phyloP scores from a whole-genome alignment of 2,888 invertebrate genomes.

The Drosophila percnosoma region DNA sequence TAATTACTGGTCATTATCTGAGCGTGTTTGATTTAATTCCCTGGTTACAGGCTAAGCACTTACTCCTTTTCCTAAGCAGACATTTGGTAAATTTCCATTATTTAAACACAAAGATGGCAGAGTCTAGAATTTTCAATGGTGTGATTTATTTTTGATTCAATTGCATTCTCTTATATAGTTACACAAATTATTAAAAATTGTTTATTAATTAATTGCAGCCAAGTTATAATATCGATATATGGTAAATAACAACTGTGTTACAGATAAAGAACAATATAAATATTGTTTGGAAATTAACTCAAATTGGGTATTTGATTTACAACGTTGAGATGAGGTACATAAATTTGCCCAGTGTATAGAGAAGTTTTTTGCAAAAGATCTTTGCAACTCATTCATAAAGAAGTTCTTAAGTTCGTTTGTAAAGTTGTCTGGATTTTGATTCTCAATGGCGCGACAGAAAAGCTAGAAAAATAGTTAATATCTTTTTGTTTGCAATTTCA shows the following conservation, averaged over 20 bases:
- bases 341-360: background rate
- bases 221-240: slow-evolving; percentile 18
- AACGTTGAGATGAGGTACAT: slow-evolving; percentile 3
- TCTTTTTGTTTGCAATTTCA: slow-evolving; percentile 25
- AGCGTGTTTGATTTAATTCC: background rate
- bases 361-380: background rate
- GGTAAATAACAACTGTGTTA: background rate
- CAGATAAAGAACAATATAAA: slow-evolving; percentile 4
- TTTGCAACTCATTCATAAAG: slow-evolving; percentile 3
- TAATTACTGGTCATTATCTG: background rate
- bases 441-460: slow-evolving; percentile 41
- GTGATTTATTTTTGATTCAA: slow-evolving; percentile 78
- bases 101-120: background rate
- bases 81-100: background rate
- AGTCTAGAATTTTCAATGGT: slow-evolving; percentile 59
- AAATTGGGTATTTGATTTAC: slow-evolving; percentile 14
- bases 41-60: background rate
- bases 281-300: slow-evolving; percentile 22
- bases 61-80: background rate
- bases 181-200: slow-evolving; percentile 51
- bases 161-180: slow-evolving; percentile 70
- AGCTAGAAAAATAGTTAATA: slow-evolving; percentile 59
- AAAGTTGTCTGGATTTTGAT: slow-evolving; percentile 70
- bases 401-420: slow-evolving; percentile 27
- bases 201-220: slow-evolving; percentile 12